Base-by-base conservation (phyloP, 1,140 invertebrate species). In the Episyrphus balteatus region DNA sequence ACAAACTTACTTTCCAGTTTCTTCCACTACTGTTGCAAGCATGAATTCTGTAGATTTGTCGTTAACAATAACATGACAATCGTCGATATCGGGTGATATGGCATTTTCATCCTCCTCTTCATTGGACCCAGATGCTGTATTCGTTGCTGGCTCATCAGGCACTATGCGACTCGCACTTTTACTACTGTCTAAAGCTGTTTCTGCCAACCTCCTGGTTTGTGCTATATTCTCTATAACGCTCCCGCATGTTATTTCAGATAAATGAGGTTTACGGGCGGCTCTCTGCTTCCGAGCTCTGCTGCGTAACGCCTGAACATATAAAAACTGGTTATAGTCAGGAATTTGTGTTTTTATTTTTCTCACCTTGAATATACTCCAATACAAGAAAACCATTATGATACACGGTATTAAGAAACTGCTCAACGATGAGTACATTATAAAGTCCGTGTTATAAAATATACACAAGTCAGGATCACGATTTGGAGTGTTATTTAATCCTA, bases 361-460 rank as follows among this genome's bases (percentile, higher is more conserved):
- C 63, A 91, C 88, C 82, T 83, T 89, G 74, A 99, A 98, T 74
- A 99, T 99, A 73, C 84, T 90, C 73, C 92, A 97, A 70, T 99
- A 99, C 26, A 99, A 82, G 70, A 93, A 92, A 63, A 98, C 88
- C 93, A 99, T 98, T 59, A 97, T 92, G 59, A 97, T 83, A 70
- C 94, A 98, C 6, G 96, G 96, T 62, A 99, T 97, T 71, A 98
- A 99, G 80, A 99, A 99, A 53, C 95, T 98, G 45, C 87, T 90
- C 56, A 99, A 78, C 38, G 94, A 98, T 11, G 93, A 98, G 70
- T 93, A 95, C 54, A 99, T 87, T 60, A 99, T 91, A 70, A 99
- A 99, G 73, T 98, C 88, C 41, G 88, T 85, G 74, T 98, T 98
- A 74, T 97, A 96, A 76, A 99, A 99, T 46, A 90, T 75, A 73